phyloP scores from a whole-genome alignment of 2,797 vertebrate genomes.

The Threskiornis aethiopicus region DNA sequence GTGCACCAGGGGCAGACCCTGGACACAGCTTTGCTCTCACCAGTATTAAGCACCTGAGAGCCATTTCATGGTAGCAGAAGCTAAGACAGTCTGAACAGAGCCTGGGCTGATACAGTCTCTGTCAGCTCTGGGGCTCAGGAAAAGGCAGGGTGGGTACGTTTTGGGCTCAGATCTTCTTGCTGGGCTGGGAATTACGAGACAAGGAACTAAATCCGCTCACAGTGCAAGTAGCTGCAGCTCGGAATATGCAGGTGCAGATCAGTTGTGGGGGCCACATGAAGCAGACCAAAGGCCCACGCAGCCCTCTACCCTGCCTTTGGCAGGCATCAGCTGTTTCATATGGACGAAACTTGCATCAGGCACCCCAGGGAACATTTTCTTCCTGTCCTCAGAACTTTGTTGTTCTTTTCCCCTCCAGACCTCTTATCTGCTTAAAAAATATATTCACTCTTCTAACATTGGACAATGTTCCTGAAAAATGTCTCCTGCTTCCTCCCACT shows the following conservation, averaged over 20 bases:
- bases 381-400: neutral
- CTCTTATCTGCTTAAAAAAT: constrained; percentile 3
- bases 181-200: neutral
- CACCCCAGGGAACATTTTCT: neutral
- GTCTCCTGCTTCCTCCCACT: neutral
- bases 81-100: neutral
- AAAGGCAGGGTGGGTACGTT: neutral
- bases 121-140: neutral
- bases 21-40: neutral
- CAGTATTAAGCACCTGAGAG: neutral
- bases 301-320: neutral
- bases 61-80: neutral
- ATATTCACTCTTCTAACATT: neutral
- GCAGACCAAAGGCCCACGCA: neutral
- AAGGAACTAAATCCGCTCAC: neutral
- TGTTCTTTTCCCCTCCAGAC: neutral
- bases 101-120: neutral
- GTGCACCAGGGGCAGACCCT: neutral
- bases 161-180: neutral
- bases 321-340: neutral
- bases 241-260: neutral
- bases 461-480: neutral
- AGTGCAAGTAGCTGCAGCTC: neutral
- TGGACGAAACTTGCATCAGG: neutral
- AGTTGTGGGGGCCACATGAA: neutral